Conservation (phyloP, 2,888 invertebrate species). For the Andrena dorsata region DNA sequence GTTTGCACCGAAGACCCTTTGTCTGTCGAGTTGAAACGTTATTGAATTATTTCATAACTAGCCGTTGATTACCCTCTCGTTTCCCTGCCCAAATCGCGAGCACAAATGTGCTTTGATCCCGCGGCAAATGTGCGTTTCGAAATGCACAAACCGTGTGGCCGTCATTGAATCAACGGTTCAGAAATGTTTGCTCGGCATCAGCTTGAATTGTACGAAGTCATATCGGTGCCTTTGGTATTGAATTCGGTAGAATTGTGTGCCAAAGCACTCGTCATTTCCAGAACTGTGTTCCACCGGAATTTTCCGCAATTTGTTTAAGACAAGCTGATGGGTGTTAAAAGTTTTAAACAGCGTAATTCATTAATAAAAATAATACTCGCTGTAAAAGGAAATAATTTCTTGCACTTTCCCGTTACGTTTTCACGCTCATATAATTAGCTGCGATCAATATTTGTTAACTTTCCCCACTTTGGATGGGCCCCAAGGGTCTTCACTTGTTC, state of each 20-base stretch:
- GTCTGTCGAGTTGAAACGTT: neutral
- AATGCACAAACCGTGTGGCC: conserved; percentile 22
- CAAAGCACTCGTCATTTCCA: neutral
- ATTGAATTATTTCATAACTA: conserved; percentile 13
- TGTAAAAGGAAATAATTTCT: neutral
- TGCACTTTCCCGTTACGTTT: neutral
- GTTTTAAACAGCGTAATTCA: neutral
- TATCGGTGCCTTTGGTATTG: conserved; percentile 9
- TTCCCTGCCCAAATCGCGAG: neutral
- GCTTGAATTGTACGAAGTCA: conserved; percentile 16
- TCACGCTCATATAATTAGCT: neutral
- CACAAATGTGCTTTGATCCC: conserved; percentile 34
- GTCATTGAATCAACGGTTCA: neutral
- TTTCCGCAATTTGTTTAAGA: neutral
- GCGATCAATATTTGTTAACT: conserved; percentile 30
- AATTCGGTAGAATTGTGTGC: neutral
- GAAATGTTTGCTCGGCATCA: conserved; percentile 29
- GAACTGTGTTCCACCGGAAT: neutral
- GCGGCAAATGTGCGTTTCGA: conserved; percentile 25
- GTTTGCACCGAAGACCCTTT: neutral
- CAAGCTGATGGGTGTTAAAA: neutral
- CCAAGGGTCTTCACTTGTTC: neutral
- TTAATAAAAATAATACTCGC: neutral
- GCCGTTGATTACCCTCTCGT: conserved; percentile 2
- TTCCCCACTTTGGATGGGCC: neutral